phyloP scores from a whole-genome alignment of 2,113 vertebrate genomes.

The Phyllopteryx taeniolatus region DNA sequence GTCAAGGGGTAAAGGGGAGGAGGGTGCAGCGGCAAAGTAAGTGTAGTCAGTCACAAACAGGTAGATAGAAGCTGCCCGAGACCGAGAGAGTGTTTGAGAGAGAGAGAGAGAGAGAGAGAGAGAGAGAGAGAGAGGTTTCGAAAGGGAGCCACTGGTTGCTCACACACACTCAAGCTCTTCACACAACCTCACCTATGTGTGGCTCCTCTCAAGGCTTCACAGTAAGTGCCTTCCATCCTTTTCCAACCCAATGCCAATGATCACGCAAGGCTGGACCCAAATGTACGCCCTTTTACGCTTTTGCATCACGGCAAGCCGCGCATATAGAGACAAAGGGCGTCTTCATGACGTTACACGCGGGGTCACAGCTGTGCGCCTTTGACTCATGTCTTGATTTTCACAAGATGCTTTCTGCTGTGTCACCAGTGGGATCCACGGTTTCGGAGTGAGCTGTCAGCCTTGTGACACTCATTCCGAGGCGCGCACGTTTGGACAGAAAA shows the following conservation, averaged over 20 bases:
- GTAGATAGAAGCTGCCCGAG: conserved; percentile 50
- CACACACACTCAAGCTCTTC: conserved; percentile 31
- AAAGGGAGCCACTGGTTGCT: conserved; percentile 48
- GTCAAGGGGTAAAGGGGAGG: conserved; percentile 53
- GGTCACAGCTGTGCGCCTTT: conserved; percentile 41
- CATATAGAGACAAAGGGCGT: not conserved
- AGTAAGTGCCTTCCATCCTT: conserved; percentile 57
- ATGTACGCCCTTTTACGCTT: not conserved
- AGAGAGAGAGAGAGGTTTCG: conserved; percentile 17
- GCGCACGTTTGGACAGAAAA: conserved; percentile 39
- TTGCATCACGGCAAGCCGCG: not conserved
- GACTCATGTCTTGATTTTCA: conserved; percentile 53
- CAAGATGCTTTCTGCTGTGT: conserved; percentile 51
- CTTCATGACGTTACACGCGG: not conserved
- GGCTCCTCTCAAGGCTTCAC: conserved; percentile 67
- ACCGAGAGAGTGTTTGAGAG: conserved; percentile 11
- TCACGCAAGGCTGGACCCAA: not conserved
- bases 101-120: conserved; percentile 24
- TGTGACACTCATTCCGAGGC: conserved; percentile 54
- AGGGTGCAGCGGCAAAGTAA: conserved; percentile 44
- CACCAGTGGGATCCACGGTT: conserved; percentile 44
- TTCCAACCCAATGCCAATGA: not conserved
- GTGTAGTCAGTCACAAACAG: conserved; percentile 43
- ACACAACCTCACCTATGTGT: conserved; percentile 62
- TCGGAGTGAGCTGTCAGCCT: conserved; percentile 52